Conservation (phyloP, 1,140 invertebrate genomes). For the Meloidogyne hapla region DNA sequence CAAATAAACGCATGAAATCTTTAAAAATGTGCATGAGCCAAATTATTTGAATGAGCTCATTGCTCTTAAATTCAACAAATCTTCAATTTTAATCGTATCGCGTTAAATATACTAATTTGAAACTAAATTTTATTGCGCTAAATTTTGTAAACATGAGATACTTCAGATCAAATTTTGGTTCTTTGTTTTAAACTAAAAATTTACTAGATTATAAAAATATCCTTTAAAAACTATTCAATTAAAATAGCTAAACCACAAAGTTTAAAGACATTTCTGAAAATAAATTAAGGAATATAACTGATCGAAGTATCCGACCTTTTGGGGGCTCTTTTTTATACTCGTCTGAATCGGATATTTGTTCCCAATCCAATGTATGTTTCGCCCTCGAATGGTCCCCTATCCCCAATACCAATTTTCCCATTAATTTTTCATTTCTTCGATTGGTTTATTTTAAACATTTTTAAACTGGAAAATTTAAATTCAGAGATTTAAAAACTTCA, state of each 20-base stretch:
- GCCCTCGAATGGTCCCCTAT: no score
- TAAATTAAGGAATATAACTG: background rate
- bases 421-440: background rate
- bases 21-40: background rate
- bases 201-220: no score
- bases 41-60: background rate
- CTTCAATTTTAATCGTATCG: background rate
- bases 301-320: background rate
- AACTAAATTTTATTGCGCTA: background rate
- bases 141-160: constrained; percentile 1
- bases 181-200: background rate
- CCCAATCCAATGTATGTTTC: no score
- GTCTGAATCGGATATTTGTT: no score
- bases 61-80: background rate
- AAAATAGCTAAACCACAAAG: background rate
- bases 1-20: background rate
- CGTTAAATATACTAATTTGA: background rate
- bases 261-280: background rate
- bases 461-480: background rate
- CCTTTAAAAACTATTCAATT: background rate
- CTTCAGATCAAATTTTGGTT: background rate
- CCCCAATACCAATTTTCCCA: no score
- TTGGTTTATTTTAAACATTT: background rate
- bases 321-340: no score
- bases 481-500: background rate